Percentiles rank a stretch among this genome's conserved stretches.
These are phyloP conservation scores for Acheta domesticus DNA, from an alignment of 2,888 invertebrate species.

Conservation along the genomic window DNA sequence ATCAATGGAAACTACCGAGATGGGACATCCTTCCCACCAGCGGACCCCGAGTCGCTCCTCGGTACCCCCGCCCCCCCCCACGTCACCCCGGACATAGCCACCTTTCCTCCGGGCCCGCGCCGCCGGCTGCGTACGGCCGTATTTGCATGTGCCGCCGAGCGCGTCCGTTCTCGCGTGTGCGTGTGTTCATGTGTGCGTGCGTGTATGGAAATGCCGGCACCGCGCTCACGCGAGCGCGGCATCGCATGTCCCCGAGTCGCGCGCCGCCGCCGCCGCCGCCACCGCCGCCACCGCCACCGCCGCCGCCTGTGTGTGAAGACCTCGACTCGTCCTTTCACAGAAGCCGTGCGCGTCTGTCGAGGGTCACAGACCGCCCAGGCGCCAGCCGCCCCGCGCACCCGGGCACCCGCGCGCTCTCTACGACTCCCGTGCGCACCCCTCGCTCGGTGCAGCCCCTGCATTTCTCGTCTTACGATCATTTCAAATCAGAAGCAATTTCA, in stretches of 20 bases:
- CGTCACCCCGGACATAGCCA: background rate
- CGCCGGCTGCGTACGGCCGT: background rate
- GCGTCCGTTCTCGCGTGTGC: slow-evolving; percentile 18
- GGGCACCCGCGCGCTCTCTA: no score
- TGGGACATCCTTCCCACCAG: no score
- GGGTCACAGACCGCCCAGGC: background rate
- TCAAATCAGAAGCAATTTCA: no score
- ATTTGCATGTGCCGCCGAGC: slow-evolving; percentile 18
- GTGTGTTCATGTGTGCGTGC: slow-evolving; percentile 9
- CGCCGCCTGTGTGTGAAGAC: background rate
- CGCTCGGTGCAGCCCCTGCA: no score
- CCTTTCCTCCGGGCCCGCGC: background rate
- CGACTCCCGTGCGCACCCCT: no score
- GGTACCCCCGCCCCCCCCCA: no score
- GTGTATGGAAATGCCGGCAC: slow-evolving; percentile 9
- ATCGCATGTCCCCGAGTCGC: slow-evolving; percentile 10
- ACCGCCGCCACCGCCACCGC: background rate
- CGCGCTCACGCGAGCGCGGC: slow-evolving; percentile 1
- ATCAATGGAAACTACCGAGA: no score
- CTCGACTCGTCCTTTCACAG: slow-evolving; percentile 10
- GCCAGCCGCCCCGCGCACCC: no score
- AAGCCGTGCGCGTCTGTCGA: background rate
- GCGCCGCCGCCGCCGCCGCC: background rate
- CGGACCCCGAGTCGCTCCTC: no score
- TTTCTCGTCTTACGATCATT: no score